A percentile compares a stretch with the other conserved stretches of the same genome.
Evolutionary conservation across 2,797 vertebrate genomes (phyloP).

Genomic region (Hippopotamyrus pictus): DNA sequence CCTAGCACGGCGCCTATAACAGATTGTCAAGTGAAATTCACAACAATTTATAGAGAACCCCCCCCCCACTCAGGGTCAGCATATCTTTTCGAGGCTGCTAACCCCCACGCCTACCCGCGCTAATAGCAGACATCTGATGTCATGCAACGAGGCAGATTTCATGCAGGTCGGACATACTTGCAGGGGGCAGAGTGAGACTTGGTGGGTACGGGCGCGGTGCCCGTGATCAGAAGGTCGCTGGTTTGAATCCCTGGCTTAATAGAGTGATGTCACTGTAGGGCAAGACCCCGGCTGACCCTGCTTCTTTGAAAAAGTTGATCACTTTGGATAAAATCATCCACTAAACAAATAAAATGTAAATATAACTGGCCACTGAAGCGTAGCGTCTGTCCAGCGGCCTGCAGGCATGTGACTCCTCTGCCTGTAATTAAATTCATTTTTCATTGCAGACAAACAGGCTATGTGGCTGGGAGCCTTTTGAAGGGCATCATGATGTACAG

Average conservation of each 20-base stretch:
- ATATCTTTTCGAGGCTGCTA: background rate
- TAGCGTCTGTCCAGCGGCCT: background rate
- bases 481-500: background rate
- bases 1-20: background rate
- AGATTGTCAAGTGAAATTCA: background rate
- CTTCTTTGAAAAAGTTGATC: background rate
- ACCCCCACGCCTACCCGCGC: too few species aligned
- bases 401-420: background rate
- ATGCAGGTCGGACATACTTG: background rate
- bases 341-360: background rate
- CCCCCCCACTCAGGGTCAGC: background rate
- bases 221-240: background rate
- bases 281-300: background rate
- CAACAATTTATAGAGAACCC: background rate
- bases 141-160: background rate
- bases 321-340: background rate
- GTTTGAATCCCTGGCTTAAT: background rate
- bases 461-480: background rate
- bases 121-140: background rate
- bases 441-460: background rate
- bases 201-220: background rate
- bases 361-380: background rate
- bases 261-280: background rate
- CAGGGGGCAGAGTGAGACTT: background rate
- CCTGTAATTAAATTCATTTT: background rate